These are phyloP conservation scores for Drosophila colorata DNA, from an alignment of 2,888 invertebrate genomes.

Conservation along the genomic window DNA sequence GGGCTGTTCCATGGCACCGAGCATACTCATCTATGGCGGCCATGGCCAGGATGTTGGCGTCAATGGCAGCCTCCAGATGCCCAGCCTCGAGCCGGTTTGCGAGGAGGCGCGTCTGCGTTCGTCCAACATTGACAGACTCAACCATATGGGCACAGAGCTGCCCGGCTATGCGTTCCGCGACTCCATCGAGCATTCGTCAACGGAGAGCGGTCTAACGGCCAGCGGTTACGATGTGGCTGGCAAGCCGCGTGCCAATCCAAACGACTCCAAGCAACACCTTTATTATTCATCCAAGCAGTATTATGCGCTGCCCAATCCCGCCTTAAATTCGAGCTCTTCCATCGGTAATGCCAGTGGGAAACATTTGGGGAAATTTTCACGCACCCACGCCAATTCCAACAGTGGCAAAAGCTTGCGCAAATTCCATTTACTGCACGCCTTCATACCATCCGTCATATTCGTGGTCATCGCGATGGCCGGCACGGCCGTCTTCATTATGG, in stretches of 20 bases:
- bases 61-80: slow-evolving; percentile 70
- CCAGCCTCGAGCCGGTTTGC: slow-evolving; percentile 88
- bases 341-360: slow-evolving; percentile 50
- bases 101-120: slow-evolving; percentile 87
- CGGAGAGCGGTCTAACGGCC: slow-evolving; percentile 89
- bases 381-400: slow-evolving; percentile 71
- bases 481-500: slow-evolving; percentile 90
- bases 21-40: slow-evolving; percentile 86
- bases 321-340: slow-evolving; percentile 74
- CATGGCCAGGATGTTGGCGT: slow-evolving; percentile 60
- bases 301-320: slow-evolving; percentile 69
- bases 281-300: slow-evolving; percentile 73
- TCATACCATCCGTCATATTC: slow-evolving; percentile 92
- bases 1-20: slow-evolving; percentile 85
- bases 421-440: slow-evolving; percentile 90
- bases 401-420: slow-evolving; percentile 85
- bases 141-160: slow-evolving; percentile 70
- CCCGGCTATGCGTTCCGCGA: slow-evolving; percentile 89
- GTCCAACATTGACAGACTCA: slow-evolving; percentile 79
- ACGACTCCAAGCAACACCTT: slow-evolving; percentile 67
- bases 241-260: slow-evolving; percentile 57
- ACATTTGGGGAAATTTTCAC: slow-evolving; percentile 45
- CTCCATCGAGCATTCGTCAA: slow-evolving; percentile 92
- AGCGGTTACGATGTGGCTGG: slow-evolving; percentile 77
- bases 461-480: slow-evolving; percentile 90